Evolutionary conservation across 1,140 invertebrate genomes (phyloP), one percentile per base, ranked within the genome.

Genomic region (Orussus abietinus): DNA sequence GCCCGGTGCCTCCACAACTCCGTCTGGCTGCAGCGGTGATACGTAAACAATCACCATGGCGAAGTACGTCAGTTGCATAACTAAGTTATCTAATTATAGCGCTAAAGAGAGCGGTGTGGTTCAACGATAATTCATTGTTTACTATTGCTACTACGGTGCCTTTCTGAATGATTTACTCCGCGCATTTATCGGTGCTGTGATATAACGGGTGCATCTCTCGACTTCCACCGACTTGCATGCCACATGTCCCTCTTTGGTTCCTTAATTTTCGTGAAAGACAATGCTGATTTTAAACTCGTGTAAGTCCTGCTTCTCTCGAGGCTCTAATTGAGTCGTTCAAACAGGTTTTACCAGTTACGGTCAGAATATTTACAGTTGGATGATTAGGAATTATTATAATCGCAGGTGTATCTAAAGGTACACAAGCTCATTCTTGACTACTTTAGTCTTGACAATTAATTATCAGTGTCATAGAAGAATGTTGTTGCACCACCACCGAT

Each of bases 11-110:
- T 33, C 20, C n/a, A 5, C 5, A 33, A 6, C 13, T 14, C 2
- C 17, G 11, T 14, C 10, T 33, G 14, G 1, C 2, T 5, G 11
- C 10, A 33, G 34, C 15, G 33, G 5, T 5, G 18, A 39, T 19
- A 26, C 3, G 9, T 15, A 29, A 45, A 20, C 26, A 35, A 51
- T 57, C 59, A 62, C 51, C 49, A 72, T 72, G 69, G 69, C 69
- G 57, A 72, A 72, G 69, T 72, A 72, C 34, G 66, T 46, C 20
- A 41, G 32, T 51, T 45, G 41, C 42, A 42, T 51, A 51, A 53
- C 48, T 11, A 46, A 53, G 26, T 57, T 54, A 64, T 57, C 51
- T 29, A 54, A 66, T 66, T 67, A 55, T 42, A 52, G 28, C n/a
- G 45, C 42, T 30, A 12, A 21, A 36, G 46, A 38, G 46, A 38